Conservation (phyloP, 2,888 invertebrate species). For the Cataglyphis altisquamis region DNA sequence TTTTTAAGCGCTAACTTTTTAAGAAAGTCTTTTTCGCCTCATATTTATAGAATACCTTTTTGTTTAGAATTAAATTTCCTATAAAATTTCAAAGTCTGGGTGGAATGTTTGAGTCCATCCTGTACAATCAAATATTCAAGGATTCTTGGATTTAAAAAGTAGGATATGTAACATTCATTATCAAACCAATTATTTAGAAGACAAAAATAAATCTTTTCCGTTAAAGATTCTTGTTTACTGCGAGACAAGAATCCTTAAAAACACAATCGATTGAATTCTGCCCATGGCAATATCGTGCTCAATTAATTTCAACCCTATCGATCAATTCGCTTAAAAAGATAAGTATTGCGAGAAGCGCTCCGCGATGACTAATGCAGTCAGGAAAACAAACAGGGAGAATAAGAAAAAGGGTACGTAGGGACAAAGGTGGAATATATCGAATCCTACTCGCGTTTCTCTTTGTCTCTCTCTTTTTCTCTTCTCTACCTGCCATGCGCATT, state of each 20-base stretch:
- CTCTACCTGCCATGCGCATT: conserved; percentile 40
- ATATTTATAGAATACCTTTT: too few species aligned
- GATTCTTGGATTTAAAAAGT: background rate
- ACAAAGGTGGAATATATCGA: conserved; percentile 63
- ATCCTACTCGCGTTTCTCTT: conserved; percentile 56
- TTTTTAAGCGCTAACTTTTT: too few species aligned
- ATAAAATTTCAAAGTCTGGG: too few species aligned
- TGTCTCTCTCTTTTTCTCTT: conserved; percentile 44
- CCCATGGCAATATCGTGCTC: conserved; percentile 60
- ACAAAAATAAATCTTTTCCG: background rate
- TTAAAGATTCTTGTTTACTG: background rate
- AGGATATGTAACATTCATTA: background rate
- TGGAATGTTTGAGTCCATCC: too few species aligned
- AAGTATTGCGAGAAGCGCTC: conserved; percentile 67
- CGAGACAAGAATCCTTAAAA: background rate
- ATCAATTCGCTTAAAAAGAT: conserved; percentile 65
- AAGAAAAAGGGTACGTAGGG: conserved; percentile 53
- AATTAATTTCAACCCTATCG: conserved; percentile 60
- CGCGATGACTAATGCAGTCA: conserved; percentile 66
- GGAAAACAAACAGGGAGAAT: conserved; percentile 41
- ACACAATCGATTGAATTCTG: conserved; percentile 12
- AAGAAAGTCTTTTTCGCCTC: too few species aligned
- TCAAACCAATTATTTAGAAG: background rate
- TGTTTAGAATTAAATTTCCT: too few species aligned
- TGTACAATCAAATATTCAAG: background rate